phyloP scores from a whole-genome alignment of 2,888 invertebrate species.

The Phania funesta region DNA sequence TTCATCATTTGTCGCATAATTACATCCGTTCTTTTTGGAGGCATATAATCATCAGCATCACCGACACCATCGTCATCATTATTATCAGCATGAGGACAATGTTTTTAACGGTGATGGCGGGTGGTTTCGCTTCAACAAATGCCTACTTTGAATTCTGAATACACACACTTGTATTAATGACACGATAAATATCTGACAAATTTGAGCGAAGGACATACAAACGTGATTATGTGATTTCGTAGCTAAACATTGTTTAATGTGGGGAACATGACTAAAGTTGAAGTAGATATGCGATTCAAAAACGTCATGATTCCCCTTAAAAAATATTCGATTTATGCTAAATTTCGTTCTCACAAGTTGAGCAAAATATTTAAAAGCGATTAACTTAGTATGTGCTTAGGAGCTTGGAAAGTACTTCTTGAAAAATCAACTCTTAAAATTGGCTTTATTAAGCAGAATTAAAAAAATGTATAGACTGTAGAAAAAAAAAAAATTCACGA shows the following conservation, averaged over 20 bases:
- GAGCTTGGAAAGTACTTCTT: no score
- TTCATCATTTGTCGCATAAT: slow-evolving; percentile 65
- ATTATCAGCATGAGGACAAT: slow-evolving; percentile 2
- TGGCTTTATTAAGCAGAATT: no score
- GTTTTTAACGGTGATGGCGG: slow-evolving; percentile 19
- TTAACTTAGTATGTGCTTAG: no score
- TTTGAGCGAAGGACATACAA: slow-evolving; percentile 18
- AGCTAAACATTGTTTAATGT: slow-evolving; percentile 4
- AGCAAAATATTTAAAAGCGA: no score
- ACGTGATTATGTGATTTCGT: slow-evolving; percentile 3
- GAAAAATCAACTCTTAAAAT: no score
- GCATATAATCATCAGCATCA: slow-evolving; percentile 13
- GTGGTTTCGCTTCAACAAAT: slow-evolving; percentile 9
- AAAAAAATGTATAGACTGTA: no score
- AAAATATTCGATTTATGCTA: no score
- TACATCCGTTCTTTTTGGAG: slow-evolving; percentile 54
- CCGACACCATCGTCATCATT: neutral
- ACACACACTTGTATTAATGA: slow-evolving; percentile 24
- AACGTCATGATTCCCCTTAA: no score
- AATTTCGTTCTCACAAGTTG: no score
- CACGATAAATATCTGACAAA: slow-evolving; percentile 34
- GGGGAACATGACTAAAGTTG: no score
- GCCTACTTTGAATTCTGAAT: neutral
- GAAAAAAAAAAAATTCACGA: no score
- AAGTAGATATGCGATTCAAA: no score